Percentiles rank a stretch among this genome's conserved stretches.
phyloP scores from a whole-genome alignment of 2,797 vertebrate species.

The Pelochelys cantorii region DNA sequence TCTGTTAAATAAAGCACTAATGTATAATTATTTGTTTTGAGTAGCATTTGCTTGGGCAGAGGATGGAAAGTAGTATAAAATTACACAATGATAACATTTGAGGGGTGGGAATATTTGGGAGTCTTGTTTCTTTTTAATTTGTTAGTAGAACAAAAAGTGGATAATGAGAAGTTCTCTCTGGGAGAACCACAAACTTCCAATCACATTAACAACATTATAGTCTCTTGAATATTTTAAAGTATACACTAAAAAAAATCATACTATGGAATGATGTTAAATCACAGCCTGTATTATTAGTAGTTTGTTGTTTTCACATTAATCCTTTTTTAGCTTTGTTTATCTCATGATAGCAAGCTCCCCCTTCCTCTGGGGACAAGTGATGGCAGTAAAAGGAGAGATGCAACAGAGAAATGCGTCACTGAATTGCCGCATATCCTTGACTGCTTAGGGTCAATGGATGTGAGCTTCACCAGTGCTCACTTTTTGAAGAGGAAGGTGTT shows the following conservation, averaged over 20 bases:
- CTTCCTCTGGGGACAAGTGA: background rate
- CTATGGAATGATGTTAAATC: constrained; percentile 46
- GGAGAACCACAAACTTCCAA: background rate
- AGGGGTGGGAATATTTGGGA: background rate
- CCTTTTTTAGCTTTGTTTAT: constrained; percentile 11
- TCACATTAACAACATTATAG: constrained; percentile 9
- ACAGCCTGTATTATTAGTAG: background rate
- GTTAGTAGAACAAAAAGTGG: background rate
- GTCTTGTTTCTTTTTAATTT: background rate
- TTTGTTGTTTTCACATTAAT: constrained; percentile 34
- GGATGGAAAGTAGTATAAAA: background rate
- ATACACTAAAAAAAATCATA: background rate
- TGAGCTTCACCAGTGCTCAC: background rate
- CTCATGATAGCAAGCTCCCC: background rate
- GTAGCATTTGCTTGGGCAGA: background rate
- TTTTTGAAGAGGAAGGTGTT: background rate
- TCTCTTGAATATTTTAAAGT: constrained; percentile 52
- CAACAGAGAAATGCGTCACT: constrained; percentile 2
- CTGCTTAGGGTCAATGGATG: background rate
- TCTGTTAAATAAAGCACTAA: background rate
- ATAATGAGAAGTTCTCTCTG: background rate
- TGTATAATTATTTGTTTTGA: background rate
- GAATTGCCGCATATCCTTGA: background rate
- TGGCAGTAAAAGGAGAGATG: constrained; percentile 9
- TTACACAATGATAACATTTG: background rate